A percentile compares a stretch with the other conserved stretches of the same genome.
Evolutionary conservation across 2,113 vertebrate genomes (phyloP).

Genomic region (Narcine bancroftii): DNA sequence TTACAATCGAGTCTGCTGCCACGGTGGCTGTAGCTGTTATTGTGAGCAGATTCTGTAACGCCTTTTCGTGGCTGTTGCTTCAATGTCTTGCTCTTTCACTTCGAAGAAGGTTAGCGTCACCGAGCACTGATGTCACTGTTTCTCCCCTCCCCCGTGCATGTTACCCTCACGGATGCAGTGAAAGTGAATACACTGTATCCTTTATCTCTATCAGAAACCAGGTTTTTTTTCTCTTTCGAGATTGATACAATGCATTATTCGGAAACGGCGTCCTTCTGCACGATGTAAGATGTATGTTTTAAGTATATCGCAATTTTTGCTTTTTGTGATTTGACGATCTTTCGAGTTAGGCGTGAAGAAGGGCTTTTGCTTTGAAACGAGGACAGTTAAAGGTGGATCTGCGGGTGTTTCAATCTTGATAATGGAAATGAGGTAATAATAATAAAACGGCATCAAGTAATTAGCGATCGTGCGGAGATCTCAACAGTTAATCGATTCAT

Average conservation of each 20-base stretch:
- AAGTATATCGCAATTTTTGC: not conserved
- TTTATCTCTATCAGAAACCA: constrained; percentile 25
- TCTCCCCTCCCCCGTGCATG: constrained; percentile 29
- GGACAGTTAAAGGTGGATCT: not conserved
- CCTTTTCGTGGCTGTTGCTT: constrained; percentile 17
- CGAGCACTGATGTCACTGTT: constrained; percentile 28
- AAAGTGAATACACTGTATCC: constrained; percentile 32
- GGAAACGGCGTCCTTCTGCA: constrained; percentile 6
- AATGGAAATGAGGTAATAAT: constrained; percentile 25
- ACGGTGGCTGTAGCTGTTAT: not conserved
- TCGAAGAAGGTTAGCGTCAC: constrained; percentile 20
- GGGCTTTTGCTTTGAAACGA: not conserved
- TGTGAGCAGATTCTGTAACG: not conserved
- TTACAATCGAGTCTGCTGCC: not conserved
- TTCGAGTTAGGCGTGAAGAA: not conserved
- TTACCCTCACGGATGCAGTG: constrained; percentile 24
- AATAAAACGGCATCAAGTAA: not conserved
- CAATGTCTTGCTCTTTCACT: constrained; percentile 12
- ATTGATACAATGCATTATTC: constrained; percentile 34
- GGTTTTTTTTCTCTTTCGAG: constrained; percentile 11
- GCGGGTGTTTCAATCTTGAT: constrained; percentile 24
- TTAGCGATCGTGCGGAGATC: not conserved
- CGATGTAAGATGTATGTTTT: constrained; percentile 24
- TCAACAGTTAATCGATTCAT: not conserved
- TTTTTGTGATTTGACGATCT: constrained; percentile 7